Base-by-base conservation (phyloP, 2,888 invertebrate species). In the Pecten maximus region DNA sequence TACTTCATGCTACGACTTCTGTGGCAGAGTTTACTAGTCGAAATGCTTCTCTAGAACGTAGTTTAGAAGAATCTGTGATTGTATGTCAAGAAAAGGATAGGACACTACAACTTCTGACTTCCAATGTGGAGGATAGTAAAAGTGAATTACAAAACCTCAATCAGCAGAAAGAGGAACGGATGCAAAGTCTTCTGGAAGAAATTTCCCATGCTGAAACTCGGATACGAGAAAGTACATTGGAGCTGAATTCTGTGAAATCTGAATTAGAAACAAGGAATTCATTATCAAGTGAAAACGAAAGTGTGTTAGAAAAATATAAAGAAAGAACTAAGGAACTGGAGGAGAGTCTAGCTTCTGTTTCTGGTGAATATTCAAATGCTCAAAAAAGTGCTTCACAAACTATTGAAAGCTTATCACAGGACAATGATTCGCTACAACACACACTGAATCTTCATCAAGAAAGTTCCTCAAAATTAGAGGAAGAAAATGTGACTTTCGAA, bases 161-260 rank as follows among this genome's bases (percentile, higher is more conserved):
- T n/a, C n/a, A 87, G 44, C 92, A 91, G 39, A 93, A 93, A 89
- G 91, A 92, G 60, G 87, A 44, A 40, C 74, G 88, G 91, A 90
- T 91, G 40, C 87, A 88, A 87, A 90, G 35, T 39, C 40, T 91
- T n/a, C 28, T 89, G n/a, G 86, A 91, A 86, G 91, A 89, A 28
- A 74, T 74, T 0, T 8, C 10, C 35, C 6, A 23, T 28, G 74
- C 74, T 74, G 74, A 74, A 74, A 74, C 10, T 10, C 28, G 23
- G 35, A 35, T 74, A 35, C 19, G 15, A 35, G 74, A 74, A 28
- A 28, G 74, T 28, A 74, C 74, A 15, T 74, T 74, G 16, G 74
- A 74, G 28, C 15, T 74, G 10, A 28, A 74, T 28, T 6, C 35
- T 28, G 28, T 74, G 74, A 74, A 74, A 74, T 74, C 74, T 10